Conservation (phyloP, 2,113 vertebrate genomes). For the Saguinus imperator region DNA sequence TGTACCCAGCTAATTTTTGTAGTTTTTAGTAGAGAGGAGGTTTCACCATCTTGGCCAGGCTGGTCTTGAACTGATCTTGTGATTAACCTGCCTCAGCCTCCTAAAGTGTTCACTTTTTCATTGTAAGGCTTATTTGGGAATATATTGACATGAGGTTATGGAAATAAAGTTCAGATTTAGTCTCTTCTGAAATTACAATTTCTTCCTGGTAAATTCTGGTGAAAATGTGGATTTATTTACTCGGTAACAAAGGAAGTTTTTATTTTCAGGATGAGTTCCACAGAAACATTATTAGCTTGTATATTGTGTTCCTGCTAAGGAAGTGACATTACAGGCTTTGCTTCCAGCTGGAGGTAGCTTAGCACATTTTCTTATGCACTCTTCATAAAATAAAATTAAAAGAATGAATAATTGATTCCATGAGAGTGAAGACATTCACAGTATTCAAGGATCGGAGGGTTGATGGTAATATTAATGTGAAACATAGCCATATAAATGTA, state of each 20-base stretch:
- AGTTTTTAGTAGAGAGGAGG: no score
- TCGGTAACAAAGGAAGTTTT: background rate
- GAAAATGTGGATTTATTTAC: background rate
- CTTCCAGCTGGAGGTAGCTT: background rate
- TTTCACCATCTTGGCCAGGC: no score
- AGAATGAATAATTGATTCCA: background rate
- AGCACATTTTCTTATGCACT: background rate
- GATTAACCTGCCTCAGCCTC: no score
- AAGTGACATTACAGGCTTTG: background rate
- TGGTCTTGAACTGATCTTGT: no score
- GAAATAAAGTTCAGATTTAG: background rate
- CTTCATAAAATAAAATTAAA: constrained; percentile 11
- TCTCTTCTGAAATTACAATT: constrained; percentile 24
- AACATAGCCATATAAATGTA: background rate
- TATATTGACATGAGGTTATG: background rate
- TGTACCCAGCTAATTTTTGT: no score
- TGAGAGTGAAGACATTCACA: background rate
- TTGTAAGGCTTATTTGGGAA: background rate
- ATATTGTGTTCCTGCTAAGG: background rate
- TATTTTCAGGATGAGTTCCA: background rate
- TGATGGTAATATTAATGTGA: background rate
- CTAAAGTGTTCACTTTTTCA: background rate
- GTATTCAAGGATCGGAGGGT: background rate
- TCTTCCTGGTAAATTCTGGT: background rate
- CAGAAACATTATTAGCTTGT: background rate